Base-by-base conservation (phyloP, 2,888 invertebrate species). In the Scaptomyza flava region DNA sequence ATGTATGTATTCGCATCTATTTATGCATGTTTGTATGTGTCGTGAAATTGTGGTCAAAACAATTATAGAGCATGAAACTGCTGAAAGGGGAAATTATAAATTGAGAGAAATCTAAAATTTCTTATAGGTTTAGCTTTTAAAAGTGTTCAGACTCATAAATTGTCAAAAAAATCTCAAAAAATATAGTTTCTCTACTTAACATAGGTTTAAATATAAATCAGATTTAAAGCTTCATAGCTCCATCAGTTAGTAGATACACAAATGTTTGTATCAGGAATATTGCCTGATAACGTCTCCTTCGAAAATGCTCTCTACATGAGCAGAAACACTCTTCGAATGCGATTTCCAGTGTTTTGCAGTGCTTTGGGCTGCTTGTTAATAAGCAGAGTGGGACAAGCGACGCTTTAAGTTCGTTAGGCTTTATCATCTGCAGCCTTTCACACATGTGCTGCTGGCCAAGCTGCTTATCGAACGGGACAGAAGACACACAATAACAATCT, bases 391-490 rank as follows among this genome's bases (percentile, higher is more conserved):
- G 12, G 20, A 4, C 12, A 27, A n/a, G 31, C 34, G 36, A 3
- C 8, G n/a, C 12, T 6, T 42, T 27, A 1, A 56, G n/a, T 12
- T 51, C 8, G 20, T 36, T 51, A 43, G 34, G 36, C 12, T 30
- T 51, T 30, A 33, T 58, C 48, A 52, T 71, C 46, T 9, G 11
- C 45, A n/a, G 62, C n/a, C 42, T 41, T 53, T 58, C 57, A 60
- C 68, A 63, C 72, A 60, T 51, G 34, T 57, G 72, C 38, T 42
- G 42, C 43, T 48, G 54, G 53, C n/a, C 45, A 56, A 59, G 59
- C 56, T 57, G 62, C 67, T 60, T 74, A 71, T 74, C 62, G 62
- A 48, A 1, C 41, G 14, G 12, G 52, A 33, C 34, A 45, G 33
- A 43, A 42, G 9, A 33, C 41, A 41, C 20, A 51, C 7, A 52